These are phyloP conservation scores for Pterophyllum scalare DNA, from an alignment of 2,113 vertebrate genomes.

Conservation along the genomic window DNA sequence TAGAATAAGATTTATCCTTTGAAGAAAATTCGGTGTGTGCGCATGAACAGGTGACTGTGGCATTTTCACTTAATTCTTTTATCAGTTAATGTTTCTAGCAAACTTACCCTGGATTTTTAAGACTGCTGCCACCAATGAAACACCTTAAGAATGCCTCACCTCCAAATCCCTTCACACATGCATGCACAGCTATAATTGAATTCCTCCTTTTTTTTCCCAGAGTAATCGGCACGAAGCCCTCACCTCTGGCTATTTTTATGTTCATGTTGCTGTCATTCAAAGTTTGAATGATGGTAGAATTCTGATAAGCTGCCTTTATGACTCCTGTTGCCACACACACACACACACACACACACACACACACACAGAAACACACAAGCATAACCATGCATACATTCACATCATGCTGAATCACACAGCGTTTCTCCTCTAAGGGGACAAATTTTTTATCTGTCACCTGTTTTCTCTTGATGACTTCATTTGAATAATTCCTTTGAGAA, in stretches of 20 bases:
- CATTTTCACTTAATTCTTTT: constrained; percentile 50
- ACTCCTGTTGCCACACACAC: not conserved
- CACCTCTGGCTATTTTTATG: constrained; percentile 60
- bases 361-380: not conserved
- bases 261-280: constrained; percentile 50
- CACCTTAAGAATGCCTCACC: constrained; percentile 37
- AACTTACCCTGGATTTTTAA: constrained; percentile 35
- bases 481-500: constrained; percentile 46
- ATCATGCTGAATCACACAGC: constrained; percentile 26
- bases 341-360: not conserved
- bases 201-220: constrained; percentile 53
- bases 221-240: constrained; percentile 40
- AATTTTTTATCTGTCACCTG: constrained; percentile 37
- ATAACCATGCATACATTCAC: not conserved
- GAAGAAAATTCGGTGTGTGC: not conserved
- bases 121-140: constrained; percentile 24
- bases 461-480: constrained; percentile 46
- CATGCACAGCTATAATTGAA: constrained; percentile 68
- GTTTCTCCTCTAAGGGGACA: constrained; percentile 6
- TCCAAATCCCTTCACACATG: constrained; percentile 65
- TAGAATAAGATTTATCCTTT: constrained; percentile 21
- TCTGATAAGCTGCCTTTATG: constrained; percentile 51
- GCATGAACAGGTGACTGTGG: constrained; percentile 1
- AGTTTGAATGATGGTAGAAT: constrained; percentile 63
- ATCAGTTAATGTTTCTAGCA: constrained; percentile 56